These are phyloP conservation scores for Dascyllus trimaculatus DNA, from an alignment of 2,113 vertebrate genomes.

Conservation along the genomic window DNA sequence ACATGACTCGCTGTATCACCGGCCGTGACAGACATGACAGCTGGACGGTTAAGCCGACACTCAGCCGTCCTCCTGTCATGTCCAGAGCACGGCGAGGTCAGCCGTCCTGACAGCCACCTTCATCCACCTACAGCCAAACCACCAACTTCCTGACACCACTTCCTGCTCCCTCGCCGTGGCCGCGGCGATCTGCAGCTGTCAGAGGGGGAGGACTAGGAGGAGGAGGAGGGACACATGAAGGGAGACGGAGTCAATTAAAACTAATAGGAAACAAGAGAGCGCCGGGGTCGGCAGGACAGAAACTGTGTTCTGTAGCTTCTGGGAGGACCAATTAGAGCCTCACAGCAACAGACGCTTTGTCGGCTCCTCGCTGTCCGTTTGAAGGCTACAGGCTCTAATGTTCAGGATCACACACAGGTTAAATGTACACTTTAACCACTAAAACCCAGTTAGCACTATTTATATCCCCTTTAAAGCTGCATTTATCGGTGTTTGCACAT, in stretches of 20 bases:
- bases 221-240: slow-evolving; percentile 41
- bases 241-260: slow-evolving; percentile 75
- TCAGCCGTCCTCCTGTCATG: slow-evolving; percentile 71
- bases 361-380: slow-evolving; percentile 34
- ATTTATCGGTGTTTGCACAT: not conserved
- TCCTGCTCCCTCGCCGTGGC: slow-evolving; percentile 36
- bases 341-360: slow-evolving; percentile 38
- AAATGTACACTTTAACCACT: not conserved
- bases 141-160: slow-evolving; percentile 54
- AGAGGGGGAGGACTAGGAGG: slow-evolving; percentile 5
- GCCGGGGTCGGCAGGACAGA: slow-evolving; percentile 36
- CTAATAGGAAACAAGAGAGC: slow-evolving; percentile 64
- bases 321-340: slow-evolving; percentile 55
- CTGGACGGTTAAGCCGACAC: slow-evolving; percentile 69
- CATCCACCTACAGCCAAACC: slow-evolving; percentile 50
- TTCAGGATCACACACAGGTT: slow-evolving; percentile 10
- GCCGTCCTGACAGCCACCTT: slow-evolving; percentile 76
- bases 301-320: slow-evolving; percentile 7
- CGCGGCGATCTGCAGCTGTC: slow-evolving; percentile 25
- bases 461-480: not conserved
- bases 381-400: not conserved
- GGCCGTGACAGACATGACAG: slow-evolving; percentile 80
- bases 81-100: slow-evolving; percentile 68
- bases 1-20: slow-evolving; percentile 75
- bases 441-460: not conserved